These are phyloP conservation scores for Rhineura floridana DNA, from an alignment of 2,113 vertebrate genomes.

Conservation along the genomic window DNA sequence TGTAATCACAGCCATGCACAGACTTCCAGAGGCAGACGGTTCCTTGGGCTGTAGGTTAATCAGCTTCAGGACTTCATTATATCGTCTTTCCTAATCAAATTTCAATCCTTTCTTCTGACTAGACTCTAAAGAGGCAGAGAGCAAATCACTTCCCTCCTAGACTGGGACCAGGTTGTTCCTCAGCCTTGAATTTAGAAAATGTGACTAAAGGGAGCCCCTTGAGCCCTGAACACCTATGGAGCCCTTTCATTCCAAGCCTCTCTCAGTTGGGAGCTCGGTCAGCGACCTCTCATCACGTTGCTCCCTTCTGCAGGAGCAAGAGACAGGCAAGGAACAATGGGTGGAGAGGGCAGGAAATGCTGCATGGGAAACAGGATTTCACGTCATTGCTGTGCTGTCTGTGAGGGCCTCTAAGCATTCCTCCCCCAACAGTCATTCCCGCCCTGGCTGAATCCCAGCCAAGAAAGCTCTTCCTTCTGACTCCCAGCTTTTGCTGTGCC, in stretches of 20 bases:
- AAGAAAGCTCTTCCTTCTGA: slow-evolving; percentile 60
- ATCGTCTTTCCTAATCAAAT: neutral
- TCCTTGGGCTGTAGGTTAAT: neutral
- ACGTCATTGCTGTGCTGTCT: slow-evolving; percentile 40
- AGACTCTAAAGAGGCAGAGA: neutral
- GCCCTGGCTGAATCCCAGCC: slow-evolving; percentile 37
- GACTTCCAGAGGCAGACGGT: neutral
- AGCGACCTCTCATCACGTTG: slow-evolving; percentile 12
- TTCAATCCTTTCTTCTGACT: neutral
- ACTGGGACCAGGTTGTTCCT: neutral
- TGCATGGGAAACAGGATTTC: slow-evolving; percentile 75
- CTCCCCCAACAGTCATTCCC: slow-evolving; percentile 48
- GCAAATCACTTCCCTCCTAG: neutral
- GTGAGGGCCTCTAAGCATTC: slow-evolving; percentile 60
- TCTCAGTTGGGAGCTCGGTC: neutral
- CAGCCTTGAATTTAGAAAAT: neutral
- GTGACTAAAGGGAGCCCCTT: neutral
- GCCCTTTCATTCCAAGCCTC: neutral
- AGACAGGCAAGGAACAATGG: slow-evolving; percentile 69
- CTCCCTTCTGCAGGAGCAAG: slow-evolving; percentile 56
- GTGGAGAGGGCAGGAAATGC: slow-evolving; percentile 75
- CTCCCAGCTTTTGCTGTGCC: neutral
- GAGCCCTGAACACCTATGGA: neutral
- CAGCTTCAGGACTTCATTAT: neutral
- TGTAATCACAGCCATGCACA: neutral